Percentiles rank a stretch among this genome's conserved stretches.
These are phyloP conservation scores for Bos indicus DNA, from an alignment of 2,113 vertebrate genomes.

Conservation along the genomic window DNA sequence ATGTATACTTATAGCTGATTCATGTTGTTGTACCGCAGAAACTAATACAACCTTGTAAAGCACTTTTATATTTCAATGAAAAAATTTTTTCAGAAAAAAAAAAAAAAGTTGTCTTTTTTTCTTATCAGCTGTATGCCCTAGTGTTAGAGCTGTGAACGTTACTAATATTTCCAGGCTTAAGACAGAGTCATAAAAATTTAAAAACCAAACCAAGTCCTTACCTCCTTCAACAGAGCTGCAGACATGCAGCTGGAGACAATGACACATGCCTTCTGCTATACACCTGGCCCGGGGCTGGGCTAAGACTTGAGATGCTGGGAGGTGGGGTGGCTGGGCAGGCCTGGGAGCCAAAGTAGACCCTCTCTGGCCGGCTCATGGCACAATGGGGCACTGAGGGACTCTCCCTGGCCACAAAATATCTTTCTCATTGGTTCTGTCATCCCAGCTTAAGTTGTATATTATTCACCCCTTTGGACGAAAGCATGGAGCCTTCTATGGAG, in stretches of 20 bases:
- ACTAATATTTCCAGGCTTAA: not conserved
- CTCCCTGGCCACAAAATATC: not conserved
- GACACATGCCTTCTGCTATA: rapidly evolving
- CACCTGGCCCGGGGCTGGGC: not conserved
- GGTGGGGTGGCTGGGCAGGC: not conserved
- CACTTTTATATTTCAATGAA: not conserved
- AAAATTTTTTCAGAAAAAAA: not conserved
- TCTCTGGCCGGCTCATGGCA: not conserved
- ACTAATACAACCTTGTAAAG: not conserved
- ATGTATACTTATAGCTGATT: not conserved
- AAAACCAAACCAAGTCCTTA: not conserved
- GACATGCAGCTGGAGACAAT: rapidly evolving
- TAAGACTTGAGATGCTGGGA: not conserved
- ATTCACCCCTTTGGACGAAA: not conserved
- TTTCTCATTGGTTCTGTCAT: not conserved
- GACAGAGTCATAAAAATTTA: not conserved
- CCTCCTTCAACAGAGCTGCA: not conserved
- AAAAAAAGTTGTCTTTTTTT: not conserved
- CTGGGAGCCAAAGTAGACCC: not conserved
- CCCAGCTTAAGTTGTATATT: not conserved
- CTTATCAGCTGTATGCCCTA: not conserved
- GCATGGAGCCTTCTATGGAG: not conserved
- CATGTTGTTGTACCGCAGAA: not conserved
- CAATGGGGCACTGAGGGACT: not conserved
- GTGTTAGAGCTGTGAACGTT: not conserved